phyloP scores from a whole-genome alignment of 2,113 vertebrate species.

The Podarcis muralis region DNA sequence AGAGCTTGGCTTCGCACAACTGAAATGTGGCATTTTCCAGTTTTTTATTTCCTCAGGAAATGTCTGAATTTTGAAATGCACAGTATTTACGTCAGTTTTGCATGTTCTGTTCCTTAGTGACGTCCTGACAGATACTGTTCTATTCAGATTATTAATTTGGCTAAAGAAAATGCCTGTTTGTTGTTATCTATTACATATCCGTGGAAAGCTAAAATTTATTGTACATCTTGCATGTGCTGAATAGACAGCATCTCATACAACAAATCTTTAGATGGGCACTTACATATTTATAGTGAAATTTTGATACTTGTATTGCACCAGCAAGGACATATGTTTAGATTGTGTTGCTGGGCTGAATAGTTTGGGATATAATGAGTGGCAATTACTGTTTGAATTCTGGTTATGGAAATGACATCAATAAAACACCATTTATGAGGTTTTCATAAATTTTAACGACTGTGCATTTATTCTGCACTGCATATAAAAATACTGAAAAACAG shows the following conservation, averaged over 20 bases:
- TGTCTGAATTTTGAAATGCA: background rate
- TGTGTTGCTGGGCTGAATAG: background rate
- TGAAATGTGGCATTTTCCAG: constrained; percentile 13
- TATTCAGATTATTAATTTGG: background rate
- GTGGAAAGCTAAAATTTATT: background rate
- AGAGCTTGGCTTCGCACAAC: constrained; percentile 36
- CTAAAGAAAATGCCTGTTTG: background rate
- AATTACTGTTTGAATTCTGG: constrained; percentile 17
- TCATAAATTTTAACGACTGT: constrained; percentile 21
- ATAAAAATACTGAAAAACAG: background rate
- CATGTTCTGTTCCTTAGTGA: background rate
- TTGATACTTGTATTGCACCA: background rate
- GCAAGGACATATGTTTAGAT: constrained; percentile 5
- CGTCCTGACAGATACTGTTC: background rate
- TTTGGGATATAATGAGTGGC: constrained; percentile 7
- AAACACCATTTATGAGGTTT: constrained; percentile 23
- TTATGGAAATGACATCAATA: background rate
- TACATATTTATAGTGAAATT: background rate
- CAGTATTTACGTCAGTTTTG: background rate
- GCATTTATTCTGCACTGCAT: too few relatives aligned
- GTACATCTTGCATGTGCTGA: background rate
- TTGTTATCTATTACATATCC: background rate
- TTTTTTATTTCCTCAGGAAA: constrained; percentile 42
- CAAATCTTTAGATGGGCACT: background rate
- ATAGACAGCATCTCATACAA: background rate